Conservation (phyloP, 1,140 invertebrate genomes). For the Diploscapter pachys region DNA sequence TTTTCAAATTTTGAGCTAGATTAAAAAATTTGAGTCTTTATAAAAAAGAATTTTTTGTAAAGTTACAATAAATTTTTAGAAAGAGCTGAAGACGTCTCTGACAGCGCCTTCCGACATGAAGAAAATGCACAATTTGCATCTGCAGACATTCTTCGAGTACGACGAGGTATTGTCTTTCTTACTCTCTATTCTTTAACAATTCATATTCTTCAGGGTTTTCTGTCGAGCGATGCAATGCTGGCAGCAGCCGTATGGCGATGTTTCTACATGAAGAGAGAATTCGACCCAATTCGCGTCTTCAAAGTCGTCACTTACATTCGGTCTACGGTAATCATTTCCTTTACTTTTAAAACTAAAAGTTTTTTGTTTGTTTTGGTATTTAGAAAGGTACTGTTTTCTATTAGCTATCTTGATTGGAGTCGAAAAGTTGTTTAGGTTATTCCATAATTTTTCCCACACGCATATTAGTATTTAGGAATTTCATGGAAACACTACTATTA, state of each 20-base stretch:
- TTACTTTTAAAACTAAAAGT: neutral
- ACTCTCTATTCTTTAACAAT: neutral
- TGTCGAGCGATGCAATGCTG: slow-evolving; percentile 29
- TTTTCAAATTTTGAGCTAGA: no score
- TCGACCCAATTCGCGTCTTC: slow-evolving; percentile 35
- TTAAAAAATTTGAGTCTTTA: no score
- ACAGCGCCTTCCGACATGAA: slow-evolving; percentile 32
- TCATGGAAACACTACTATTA: no score
- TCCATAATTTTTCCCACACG: no score
- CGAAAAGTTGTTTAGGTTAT: no score
- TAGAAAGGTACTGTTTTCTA: no score
- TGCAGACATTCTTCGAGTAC: slow-evolving; percentile 40
- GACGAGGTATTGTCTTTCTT: slow-evolving; percentile 26
- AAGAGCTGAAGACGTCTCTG: slow-evolving; percentile 34
- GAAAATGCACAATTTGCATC: slow-evolving; percentile 38
- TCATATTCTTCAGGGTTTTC: slow-evolving; percentile 25
- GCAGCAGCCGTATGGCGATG: slow-evolving; percentile 37
- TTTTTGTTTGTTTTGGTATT: no score
- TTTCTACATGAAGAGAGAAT: slow-evolving; percentile 33
- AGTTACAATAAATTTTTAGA: neutral
- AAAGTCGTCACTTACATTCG: slow-evolving; percentile 36
- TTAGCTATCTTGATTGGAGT: no score
- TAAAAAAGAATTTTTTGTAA: no score
- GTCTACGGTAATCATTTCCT: slow-evolving; percentile 28
- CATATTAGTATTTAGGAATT: no score